These are phyloP conservation scores for Idris sp. DNA, from an alignment of 1,140 invertebrate genomes.

Conservation along the genomic window DNA sequence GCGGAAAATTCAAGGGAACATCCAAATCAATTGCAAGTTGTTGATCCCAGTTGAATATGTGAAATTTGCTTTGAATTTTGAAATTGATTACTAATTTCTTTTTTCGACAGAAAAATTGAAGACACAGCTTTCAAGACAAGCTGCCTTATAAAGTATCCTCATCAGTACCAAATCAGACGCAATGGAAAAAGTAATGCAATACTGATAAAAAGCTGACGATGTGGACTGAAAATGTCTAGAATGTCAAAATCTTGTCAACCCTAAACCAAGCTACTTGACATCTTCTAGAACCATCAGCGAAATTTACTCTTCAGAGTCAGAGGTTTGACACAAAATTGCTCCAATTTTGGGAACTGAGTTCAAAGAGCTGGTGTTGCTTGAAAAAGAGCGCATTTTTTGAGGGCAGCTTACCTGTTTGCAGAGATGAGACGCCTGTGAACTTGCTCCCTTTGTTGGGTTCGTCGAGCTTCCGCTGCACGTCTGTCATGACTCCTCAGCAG, in stretches of 20 bases:
- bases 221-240: too few species aligned
- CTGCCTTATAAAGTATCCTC: constrained; percentile 33
- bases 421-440: constrained; percentile 64
- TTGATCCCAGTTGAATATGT: background rate
- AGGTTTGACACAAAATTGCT: too few species aligned
- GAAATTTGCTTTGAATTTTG: constrained; percentile 11
- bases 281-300: too few species aligned
- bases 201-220: too few species aligned
- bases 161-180: background rate
- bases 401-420: constrained; percentile 69
- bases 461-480: constrained; percentile 75
- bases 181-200: constrained; percentile 1
- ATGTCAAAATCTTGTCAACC: too few species aligned
- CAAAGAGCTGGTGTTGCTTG: background rate
- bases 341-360: too few species aligned
- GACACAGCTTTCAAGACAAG: constrained; percentile 36
- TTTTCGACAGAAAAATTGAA: constrained; percentile 34
- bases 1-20: constrained; percentile 14
- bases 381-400: background rate
- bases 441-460: constrained; percentile 66
- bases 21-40: constrained; percentile 4
- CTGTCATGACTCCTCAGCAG: constrained; percentile 74
- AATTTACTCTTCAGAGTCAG: too few species aligned
- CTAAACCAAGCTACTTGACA: too few species aligned
- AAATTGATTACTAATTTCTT: constrained; percentile 10